Percentiles rank a stretch among this genome's conserved stretches.
These are phyloP conservation scores for Melinaea menophilus DNA, from an alignment of 2,888 invertebrate genomes.

Conservation along the genomic window DNA sequence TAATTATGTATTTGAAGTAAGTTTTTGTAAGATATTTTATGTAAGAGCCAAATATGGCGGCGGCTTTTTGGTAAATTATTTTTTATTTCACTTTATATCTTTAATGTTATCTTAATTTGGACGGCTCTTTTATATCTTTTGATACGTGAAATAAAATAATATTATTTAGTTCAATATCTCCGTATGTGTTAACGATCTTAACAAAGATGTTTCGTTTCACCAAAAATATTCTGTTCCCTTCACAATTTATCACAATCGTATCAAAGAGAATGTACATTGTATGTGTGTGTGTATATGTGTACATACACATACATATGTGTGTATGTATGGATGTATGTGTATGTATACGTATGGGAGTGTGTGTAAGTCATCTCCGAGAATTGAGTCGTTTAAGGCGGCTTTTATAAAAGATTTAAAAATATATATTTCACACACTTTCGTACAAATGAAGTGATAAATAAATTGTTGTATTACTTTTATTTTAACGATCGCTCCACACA, in stretches of 20 bases:
- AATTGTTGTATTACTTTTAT: constrained; percentile 11
- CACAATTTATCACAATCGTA: constrained; percentile 40
- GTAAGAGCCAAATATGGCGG: too few species aligned
- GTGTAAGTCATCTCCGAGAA: constrained; percentile 47
- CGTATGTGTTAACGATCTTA: constrained; percentile 4
- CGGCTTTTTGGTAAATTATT: too few species aligned
- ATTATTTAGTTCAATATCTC: constrained; percentile 1
- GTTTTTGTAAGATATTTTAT: too few species aligned
- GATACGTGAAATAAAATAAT: not conserved
- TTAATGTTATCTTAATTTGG: not conserved
- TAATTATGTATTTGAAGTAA: too few species aligned
- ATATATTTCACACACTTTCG: constrained; percentile 49
- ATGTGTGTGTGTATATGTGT: constrained; percentile 41
- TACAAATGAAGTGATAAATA: constrained; percentile 50
- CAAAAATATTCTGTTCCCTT: constrained; percentile 46
- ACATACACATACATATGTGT: constrained; percentile 31
- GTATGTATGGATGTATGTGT: constrained; percentile 40
- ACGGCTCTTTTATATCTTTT: not conserved
- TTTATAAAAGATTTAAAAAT: constrained; percentile 46
- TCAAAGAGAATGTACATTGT: constrained; percentile 41
- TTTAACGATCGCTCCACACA: constrained; percentile 3
- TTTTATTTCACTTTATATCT: not conserved
- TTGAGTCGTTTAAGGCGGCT: constrained; percentile 51
- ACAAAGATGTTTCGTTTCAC: constrained; percentile 35
- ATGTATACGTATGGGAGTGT: too few species aligned